Evolutionary conservation across 2,113 vertebrate species (phyloP).

Genomic region (Gopherus flavomarginatus): DNA sequence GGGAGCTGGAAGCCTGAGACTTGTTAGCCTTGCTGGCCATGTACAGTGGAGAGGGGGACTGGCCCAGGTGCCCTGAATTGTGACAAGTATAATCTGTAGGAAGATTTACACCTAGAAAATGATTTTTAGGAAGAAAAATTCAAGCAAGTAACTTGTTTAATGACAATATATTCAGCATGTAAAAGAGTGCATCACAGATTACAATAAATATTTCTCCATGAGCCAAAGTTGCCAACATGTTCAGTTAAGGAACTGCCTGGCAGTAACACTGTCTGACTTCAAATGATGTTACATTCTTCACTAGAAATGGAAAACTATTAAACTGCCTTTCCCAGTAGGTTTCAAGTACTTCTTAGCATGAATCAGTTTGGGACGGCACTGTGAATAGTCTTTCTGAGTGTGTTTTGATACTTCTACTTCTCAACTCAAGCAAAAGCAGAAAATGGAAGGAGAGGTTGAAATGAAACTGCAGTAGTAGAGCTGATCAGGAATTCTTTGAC

Average conservation of each 20-base stretch:
- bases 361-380: rapidly evolving
- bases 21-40: not conserved
- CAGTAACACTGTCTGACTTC: not conserved
- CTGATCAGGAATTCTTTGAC: not conserved
- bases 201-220: not conserved
- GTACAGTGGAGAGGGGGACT: too few species aligned
- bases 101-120: not conserved
- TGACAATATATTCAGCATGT: not conserved
- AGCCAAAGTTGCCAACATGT: rapidly evolving
- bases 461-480: not conserved
- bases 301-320: not conserved
- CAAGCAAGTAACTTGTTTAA: not conserved
- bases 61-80: not conserved
- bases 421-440: not conserved
- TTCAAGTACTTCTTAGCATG: not conserved
- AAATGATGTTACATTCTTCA: not conserved
- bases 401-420: not conserved
- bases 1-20: not conserved
- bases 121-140: not conserved
- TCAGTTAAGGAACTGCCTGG: not conserved
- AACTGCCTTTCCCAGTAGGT: not conserved
- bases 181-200: not conserved
- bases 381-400: not conserved
- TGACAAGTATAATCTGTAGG: not conserved
- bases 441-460: not conserved